Percentiles rank a stretch among this genome's conserved stretches.
These are phyloP conservation scores for Syrphus vitripennis DNA, from an alignment of 2,888 invertebrate genomes.

Conservation along the genomic window DNA sequence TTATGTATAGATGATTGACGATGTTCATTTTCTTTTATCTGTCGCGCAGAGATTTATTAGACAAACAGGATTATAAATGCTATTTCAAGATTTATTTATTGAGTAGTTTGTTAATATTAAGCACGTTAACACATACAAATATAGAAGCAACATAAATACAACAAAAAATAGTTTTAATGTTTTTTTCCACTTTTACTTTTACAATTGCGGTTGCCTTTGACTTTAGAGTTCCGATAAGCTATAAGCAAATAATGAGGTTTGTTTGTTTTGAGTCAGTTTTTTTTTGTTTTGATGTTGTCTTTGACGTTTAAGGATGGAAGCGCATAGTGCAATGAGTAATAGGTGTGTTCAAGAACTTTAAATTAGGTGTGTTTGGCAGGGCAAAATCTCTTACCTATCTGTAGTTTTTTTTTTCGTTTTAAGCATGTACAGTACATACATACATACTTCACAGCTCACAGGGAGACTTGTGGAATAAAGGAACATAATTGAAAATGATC, in stretches of 20 bases:
- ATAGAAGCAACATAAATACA: not conserved
- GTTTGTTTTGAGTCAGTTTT: slow-evolving; percentile 15
- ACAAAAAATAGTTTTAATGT: not conserved
- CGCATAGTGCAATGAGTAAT: not conserved
- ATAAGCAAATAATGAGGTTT: not conserved
- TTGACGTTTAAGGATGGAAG: not conserved
- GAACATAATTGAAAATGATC: no score
- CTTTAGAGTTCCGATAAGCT: not conserved
- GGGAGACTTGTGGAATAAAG: no score
- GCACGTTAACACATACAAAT: not conserved
- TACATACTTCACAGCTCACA: no score
- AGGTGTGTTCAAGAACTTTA: no score
- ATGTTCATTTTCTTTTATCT: slow-evolving; percentile 28
- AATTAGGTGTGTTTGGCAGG: no score
- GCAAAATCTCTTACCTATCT: no score
- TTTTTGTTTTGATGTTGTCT: not conserved
- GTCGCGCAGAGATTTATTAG: not conserved
- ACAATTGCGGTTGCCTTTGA: not conserved
- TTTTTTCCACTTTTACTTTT: not conserved
- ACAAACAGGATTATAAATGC: not conserved
- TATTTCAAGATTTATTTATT: not conserved
- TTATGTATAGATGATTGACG: not conserved
- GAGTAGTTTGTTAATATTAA: not conserved
- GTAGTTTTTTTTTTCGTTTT: no score
- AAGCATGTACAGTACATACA: no score